Evolutionary conservation across 30 jellyfish, hydroid and myxozoan genomes (phyloP), one percentile per base, ranked within the genome.

Genomic region (Haliclystus octoradiatus): DNA sequence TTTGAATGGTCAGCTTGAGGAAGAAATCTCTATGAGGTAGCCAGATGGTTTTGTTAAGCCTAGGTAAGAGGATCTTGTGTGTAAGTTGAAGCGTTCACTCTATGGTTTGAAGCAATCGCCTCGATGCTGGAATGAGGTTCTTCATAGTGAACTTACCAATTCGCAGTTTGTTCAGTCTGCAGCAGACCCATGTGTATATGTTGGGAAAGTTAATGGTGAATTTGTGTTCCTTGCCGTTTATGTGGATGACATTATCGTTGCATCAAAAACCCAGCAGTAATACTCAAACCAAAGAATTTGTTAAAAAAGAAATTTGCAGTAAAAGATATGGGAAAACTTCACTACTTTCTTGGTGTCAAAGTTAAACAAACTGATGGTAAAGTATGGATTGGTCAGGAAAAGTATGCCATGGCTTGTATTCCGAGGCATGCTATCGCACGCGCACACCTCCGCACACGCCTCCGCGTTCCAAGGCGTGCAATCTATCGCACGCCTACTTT

Each of bases 31-130:
- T 19, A 40, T 40, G 57, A 40, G 19, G 57, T 19, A 40, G 57
- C 57, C 57, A 40, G 57, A 40, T 40, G 57, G 57, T 40, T 40
- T 40, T 40, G 57, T 40, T 40, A 40, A 40, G 19, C 57, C 57
- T 40, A 19, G 57, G 19, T 9, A 40, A 40, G 57, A 40, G 57
- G 19, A 40, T 9, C 57, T 40, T 9, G 57, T 40, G 9, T 40
- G 57, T 19, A 40, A 40, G 57, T 19, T 40, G 9, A 57, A 57
- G 69, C 26, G 31, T 9, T n/a, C 23, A 23, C 26, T 57, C 9
- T 57, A 57, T 57, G 69, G 69, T 5, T 26, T 57, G 5, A 57
- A 57, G 23, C 69, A 57, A 9, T n/a, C 69, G 31, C 23, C 69
- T 5, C 12, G 31, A 26, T 57, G 69, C 23, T 57, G 69, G 69